Evolutionary conservation across 2,113 vertebrate species (phyloP).

Genomic region (Campylorhamphus procurvoides): DNA sequence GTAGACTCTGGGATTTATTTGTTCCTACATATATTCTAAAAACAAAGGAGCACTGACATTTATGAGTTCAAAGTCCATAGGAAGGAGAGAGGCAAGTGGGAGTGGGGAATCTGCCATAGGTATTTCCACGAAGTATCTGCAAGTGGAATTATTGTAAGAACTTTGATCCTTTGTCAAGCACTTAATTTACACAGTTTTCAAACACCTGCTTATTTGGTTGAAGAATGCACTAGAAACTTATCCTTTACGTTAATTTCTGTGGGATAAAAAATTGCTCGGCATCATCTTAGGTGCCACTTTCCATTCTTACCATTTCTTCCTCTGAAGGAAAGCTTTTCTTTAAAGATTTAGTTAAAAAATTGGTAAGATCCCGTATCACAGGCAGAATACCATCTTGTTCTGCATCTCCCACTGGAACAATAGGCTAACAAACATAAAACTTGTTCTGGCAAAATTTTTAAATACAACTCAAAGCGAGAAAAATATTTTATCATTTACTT

Average conservation of each 20-base stretch:
- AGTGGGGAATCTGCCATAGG: not conserved
- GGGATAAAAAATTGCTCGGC: not conserved
- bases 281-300: not conserved
- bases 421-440: not conserved
- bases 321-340: not conserved
- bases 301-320: not conserved
- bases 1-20: constrained; percentile 24
- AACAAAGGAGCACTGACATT: not conserved
- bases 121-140: constrained; percentile 23
- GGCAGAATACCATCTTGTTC: not conserved
- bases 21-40: not conserved
- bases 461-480: not conserved
- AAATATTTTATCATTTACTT: not conserved
- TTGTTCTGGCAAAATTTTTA: not conserved
- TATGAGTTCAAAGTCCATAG: constrained; percentile 48
- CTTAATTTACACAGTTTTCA: constrained; percentile 3
- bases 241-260: not conserved
- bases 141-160: constrained; percentile 6
- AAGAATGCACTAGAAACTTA: constrained; percentile 34
- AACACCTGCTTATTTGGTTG: not conserved
- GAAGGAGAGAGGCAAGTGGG: not conserved
- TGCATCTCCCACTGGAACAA: not conserved
- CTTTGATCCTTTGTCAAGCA: constrained; percentile 16
- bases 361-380: not conserved
- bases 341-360: not conserved